Evolutionary conservation across 2,888 invertebrate genomes (phyloP).

Genomic region (Ernsta delagoae): DNA sequence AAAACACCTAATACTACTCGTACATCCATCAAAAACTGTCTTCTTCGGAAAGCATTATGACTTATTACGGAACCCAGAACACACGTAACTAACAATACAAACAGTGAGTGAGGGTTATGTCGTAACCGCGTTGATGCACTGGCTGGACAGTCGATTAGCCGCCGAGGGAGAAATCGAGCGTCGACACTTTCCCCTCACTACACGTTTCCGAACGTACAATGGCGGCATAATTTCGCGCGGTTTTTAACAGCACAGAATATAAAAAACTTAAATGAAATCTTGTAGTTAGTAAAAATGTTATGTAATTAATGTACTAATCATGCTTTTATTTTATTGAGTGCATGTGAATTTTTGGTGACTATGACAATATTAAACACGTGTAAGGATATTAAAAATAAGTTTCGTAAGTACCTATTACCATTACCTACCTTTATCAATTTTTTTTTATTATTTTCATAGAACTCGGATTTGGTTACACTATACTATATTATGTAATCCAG

Average conservation of each 20-base stretch:
- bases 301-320: no score
- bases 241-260: conserved; percentile 20
- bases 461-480: background rate
- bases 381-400: background rate
- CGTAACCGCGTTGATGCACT: conserved; percentile 61
- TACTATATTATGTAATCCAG: background rate
- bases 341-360: background rate
- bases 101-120: conserved; percentile 48
- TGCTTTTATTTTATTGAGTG: no score
- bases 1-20: no score
- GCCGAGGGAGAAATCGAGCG: conserved; percentile 72
- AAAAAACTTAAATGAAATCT: background rate
- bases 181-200: conserved; percentile 67
- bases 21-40: no score
- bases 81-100: conserved; percentile 31
- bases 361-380: background rate
- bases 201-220: conserved; percentile 28
- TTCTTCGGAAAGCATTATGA: no score
- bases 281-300: no score
- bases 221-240: conserved; percentile 23
- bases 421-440: no score
- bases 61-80: conserved; percentile 21
- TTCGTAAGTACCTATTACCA: background rate
- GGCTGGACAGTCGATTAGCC: conserved; percentile 64
- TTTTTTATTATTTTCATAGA: no score